Evolutionary conservation across 2,113 vertebrate species (phyloP).

Genomic region (Nycticebus coucang): DNA sequence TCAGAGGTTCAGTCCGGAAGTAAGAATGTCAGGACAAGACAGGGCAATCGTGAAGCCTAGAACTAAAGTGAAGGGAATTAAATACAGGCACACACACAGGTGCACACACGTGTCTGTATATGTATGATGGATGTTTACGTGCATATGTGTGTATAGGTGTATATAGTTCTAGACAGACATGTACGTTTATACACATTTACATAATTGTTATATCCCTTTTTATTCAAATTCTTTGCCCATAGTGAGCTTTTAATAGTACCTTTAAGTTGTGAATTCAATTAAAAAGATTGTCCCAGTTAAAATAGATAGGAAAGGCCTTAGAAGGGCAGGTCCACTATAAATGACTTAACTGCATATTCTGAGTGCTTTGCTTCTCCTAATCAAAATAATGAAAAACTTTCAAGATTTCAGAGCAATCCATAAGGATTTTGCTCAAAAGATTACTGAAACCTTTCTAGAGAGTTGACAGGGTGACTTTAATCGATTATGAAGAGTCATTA

Average conservation of each 20-base stretch:
- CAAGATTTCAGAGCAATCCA: slow-evolving; percentile 82
- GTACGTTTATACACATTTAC: not conserved
- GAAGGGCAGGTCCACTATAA: slow-evolving; percentile 24
- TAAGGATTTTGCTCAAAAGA: slow-evolving; percentile 78
- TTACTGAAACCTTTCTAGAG: slow-evolving; percentile 78
- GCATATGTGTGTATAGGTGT: not conserved
- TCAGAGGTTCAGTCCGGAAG: not conserved
- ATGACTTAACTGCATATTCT: slow-evolving; percentile 69
- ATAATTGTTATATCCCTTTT: not conserved
- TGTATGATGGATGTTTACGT: not conserved
- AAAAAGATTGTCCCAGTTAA: slow-evolving; percentile 36
- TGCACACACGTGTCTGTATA: not conserved
- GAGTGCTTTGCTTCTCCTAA: slow-evolving; percentile 76
- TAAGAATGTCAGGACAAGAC: not conserved
- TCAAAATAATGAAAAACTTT: slow-evolving; percentile 81
- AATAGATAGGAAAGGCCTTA: slow-evolving; percentile 33
- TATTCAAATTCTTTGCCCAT: not conserved
- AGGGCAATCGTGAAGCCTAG: not conserved
- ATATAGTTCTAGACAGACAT: not conserved
- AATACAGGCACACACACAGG: not conserved
- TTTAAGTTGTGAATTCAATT: slow-evolving; percentile 25
- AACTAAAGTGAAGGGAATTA: not conserved
- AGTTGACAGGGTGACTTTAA: slow-evolving; percentile 61
- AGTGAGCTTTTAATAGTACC: not conserved
- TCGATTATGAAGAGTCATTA: slow-evolving; percentile 74